Conservation (phyloP, 2,888 invertebrate species). For the Metallyticus violacea region DNA sequence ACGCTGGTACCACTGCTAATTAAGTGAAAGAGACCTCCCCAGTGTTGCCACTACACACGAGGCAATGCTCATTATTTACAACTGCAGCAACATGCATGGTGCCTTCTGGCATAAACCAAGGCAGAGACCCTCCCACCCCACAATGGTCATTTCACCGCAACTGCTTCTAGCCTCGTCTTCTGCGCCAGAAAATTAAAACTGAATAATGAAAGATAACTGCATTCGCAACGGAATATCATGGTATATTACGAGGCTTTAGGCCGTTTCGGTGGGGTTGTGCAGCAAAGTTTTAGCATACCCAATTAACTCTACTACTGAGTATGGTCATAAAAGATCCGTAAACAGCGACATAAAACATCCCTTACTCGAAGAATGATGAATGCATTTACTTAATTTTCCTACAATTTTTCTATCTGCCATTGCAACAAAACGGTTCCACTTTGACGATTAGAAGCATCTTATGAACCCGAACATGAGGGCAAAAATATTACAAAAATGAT, state of each 20-base stretch:
- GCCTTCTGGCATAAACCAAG: not conserved
- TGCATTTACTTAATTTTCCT: too few relatives aligned
- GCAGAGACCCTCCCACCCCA: too few relatives aligned
- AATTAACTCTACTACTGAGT: too few relatives aligned
- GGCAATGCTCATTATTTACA: not conserved
- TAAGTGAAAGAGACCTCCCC: not conserved
- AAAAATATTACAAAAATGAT: too few relatives aligned
- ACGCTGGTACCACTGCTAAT: too few relatives aligned
- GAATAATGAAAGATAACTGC: not conserved
- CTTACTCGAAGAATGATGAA: too few relatives aligned
- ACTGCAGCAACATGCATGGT: not conserved
- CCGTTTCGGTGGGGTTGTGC: not conserved
- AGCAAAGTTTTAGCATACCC: not conserved
- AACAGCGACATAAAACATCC: too few relatives aligned
- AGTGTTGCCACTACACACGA: not conserved
- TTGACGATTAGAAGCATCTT: too few relatives aligned
- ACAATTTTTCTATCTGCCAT: too few relatives aligned
- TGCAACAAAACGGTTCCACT: too few relatives aligned
- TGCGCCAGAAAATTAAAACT: not conserved
- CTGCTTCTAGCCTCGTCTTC: not conserved
- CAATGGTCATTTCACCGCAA: not conserved
- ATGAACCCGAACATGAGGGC: too few relatives aligned
- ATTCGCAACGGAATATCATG: not conserved
- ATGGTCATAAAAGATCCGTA: too few relatives aligned
- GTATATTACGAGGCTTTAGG: not conserved